Conservation (phyloP, 2,113 vertebrate species). For the Sakesphorus luctuosus region DNA sequence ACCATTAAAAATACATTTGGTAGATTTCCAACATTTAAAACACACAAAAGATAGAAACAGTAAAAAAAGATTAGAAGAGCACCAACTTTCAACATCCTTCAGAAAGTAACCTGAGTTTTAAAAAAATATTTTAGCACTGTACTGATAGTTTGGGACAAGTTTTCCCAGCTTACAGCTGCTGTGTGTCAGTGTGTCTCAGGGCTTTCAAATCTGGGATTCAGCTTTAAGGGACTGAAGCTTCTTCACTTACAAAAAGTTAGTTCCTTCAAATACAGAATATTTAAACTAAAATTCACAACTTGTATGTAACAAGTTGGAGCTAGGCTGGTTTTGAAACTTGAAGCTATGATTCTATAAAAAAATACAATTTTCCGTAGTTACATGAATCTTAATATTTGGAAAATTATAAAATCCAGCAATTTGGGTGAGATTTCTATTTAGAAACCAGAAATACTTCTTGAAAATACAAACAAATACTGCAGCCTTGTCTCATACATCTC, state of each 20-base stretch:
- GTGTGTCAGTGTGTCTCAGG: neutral
- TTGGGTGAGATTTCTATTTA: conserved; percentile 21
- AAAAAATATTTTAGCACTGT: neutral
- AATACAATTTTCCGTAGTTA: neutral
- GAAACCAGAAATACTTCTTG: neutral
- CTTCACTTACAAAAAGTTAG: neutral
- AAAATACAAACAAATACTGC: neutral
- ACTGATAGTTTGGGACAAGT: neutral
- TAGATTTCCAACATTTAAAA: neutral
- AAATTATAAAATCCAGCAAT: neutral
- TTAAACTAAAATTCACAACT: neutral
- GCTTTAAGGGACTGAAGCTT: neutral
- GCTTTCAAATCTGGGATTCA: neutral
- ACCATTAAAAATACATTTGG: neutral
- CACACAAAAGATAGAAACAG: neutral
- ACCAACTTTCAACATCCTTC: neutral
- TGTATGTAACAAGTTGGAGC: neutral
- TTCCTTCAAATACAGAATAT: neutral
- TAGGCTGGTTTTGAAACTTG: neutral
- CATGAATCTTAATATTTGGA: neutral
- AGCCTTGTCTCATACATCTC: neutral
- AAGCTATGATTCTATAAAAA: neutral
- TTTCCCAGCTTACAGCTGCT: neutral
- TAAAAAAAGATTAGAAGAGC: neutral
- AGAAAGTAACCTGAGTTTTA: neutral